Percentiles rank a stretch among this genome's conserved stretches.
phyloP scores from a whole-genome alignment of 2,888 invertebrate species.

The Drosophila kambysellisi region DNA sequence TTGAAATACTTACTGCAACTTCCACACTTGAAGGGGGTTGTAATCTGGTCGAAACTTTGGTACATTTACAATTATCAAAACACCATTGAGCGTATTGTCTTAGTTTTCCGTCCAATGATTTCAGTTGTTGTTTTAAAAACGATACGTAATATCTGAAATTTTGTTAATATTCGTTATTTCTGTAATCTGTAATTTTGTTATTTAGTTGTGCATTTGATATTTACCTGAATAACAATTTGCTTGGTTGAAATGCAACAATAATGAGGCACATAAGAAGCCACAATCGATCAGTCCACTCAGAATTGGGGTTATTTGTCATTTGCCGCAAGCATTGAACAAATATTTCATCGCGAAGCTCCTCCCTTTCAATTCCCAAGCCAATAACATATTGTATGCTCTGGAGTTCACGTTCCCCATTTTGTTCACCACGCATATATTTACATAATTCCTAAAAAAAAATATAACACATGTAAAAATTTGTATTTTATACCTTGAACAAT shows the following conservation, averaged over 20 bases:
- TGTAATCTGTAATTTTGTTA: not conserved
- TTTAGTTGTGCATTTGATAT: not conserved
- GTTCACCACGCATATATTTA: slow-evolving; percentile 95
- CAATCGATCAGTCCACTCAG: slow-evolving; percentile 93
- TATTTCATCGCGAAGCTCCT: slow-evolving; percentile 96
- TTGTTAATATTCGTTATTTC: not conserved
- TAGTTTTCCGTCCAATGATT: slow-evolving; percentile 88
- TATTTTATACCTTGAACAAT: not conserved
- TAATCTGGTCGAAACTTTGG: slow-evolving; percentile 92
- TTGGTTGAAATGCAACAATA: slow-evolving; percentile 96
- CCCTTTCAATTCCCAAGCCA: slow-evolving; percentile 94
- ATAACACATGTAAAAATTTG: not conserved
- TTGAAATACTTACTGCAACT: slow-evolving; percentile 90
- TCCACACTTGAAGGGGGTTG: slow-evolving; percentile 96
- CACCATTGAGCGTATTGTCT: slow-evolving; percentile 97
- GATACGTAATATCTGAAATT: slow-evolving; percentile 90
- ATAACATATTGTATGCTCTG: slow-evolving; percentile 94
- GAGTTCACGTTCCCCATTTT: slow-evolving; percentile 93
- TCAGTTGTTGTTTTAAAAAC: slow-evolving; percentile 90
- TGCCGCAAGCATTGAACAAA: slow-evolving; percentile 95
- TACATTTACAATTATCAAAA: slow-evolving; percentile 95
- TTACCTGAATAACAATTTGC: slow-evolving; percentile 84
- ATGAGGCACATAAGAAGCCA: slow-evolving; percentile 96
- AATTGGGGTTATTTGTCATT: slow-evolving; percentile 94
- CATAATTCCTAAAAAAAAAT: slow-evolving; percentile 90